phyloP scores from a whole-genome alignment of 2,113 vertebrate genomes.

The Eulacestoma nigropectus region DNA sequence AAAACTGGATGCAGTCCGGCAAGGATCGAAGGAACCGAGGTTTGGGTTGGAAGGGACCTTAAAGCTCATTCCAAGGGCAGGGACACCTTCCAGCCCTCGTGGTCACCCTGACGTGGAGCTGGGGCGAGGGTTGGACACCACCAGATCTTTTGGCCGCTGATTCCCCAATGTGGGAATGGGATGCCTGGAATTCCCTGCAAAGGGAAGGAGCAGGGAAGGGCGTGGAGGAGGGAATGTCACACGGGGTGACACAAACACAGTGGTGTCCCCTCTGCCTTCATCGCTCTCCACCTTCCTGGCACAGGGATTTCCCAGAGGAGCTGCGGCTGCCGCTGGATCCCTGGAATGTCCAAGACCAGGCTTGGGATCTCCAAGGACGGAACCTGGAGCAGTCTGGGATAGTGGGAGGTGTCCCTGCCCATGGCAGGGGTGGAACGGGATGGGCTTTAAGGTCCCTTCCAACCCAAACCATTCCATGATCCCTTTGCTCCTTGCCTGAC shows the following conservation, averaged over 20 bases:
- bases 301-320: background rate
- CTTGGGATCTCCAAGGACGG: fast-evolving
- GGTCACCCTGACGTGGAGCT: background rate
- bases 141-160: fast-evolving
- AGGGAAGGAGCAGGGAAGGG: background rate
- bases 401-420: background rate
- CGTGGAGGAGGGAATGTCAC: background rate
- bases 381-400: background rate
- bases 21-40: too few relatives aligned
- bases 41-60: background rate
- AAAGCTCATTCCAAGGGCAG: background rate
- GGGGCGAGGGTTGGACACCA: background rate
- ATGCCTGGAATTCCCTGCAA: fast-evolving
- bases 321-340: background rate
- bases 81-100: background rate
- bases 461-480: background rate
- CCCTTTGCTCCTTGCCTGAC: background rate
- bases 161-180: fast-evolving
- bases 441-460: background rate
- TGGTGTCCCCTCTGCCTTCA: background rate
- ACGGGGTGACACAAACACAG: background rate
- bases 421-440: fast-evolving
- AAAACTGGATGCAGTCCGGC: background rate
- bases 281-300: background rate
- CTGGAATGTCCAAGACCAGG: background rate